Evolutionary conservation across 1,140 invertebrate genomes (phyloP), one percentile per base, ranked within the genome.

Genomic region (Cydia splendana): DNA sequence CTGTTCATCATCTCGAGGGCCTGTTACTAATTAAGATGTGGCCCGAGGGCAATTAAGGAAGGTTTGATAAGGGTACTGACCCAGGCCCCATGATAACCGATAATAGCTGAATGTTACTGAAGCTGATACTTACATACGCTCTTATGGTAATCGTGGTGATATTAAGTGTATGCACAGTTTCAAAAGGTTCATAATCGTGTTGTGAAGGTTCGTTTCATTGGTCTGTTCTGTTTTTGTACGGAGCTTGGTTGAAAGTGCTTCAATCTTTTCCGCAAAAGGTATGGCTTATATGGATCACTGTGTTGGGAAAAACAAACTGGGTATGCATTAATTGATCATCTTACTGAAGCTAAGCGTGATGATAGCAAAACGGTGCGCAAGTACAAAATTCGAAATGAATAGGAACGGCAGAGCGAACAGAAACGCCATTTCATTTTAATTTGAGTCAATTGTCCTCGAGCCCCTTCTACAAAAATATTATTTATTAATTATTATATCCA

Each of bases 181-280:
- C 28, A 69, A 69, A 69, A 38, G 65, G 65, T 69, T 38, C 30
- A 28, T 69, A 69, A 69, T 38, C 65, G 24, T 69, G n/a, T 65
- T 20, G 24, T 13, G 13, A 65, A 30, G 20, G 13, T 65, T 28
- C 9, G 65, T 65, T 65, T 12, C 9, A 18, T 65, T 30, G 9
- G 24, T 24, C 18, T 24, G 20, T 62, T 24, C 18, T 24, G 20
- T 62, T 62, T 18, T 62, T 62, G 9, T 62, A 4, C 0, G 57
- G 15, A 0, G 57, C 57, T 62, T 62, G 57, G 2, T 20, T 62
- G 45, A 48, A 48, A 48, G 12, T 48, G 13, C 45, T 0, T 48
- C 45, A 48, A 48, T 15, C 12, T 48, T 15, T 48, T 48, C 12
- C 45, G 12, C 2, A 48, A 48, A 48, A 48, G 45, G 45, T 48